phyloP scores from a whole-genome alignment of 1,140 invertebrate genomes.

The Heliconius hermathena region DNA sequence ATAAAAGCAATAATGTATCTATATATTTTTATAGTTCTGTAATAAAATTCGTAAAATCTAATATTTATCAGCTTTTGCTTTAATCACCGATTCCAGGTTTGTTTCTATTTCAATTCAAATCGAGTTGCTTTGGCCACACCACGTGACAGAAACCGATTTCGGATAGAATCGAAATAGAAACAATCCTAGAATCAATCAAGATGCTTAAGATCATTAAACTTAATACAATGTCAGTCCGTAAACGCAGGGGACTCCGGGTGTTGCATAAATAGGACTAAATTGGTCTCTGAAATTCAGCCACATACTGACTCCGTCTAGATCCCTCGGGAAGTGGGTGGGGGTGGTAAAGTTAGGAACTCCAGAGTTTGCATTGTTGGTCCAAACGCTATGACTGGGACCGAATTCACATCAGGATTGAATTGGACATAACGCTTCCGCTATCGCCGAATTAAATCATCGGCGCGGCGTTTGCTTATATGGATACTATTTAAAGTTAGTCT shows the following conservation, averaged over 20 bases:
- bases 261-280: slow-evolving; percentile 72
- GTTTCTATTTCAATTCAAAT: slow-evolving; percentile 43
- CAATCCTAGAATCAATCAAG: slow-evolving; percentile 50
- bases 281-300: slow-evolving; percentile 63
- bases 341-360: slow-evolving; percentile 68
- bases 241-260: slow-evolving; percentile 46
- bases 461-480: slow-evolving; percentile 43
- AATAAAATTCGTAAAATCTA: too few species aligned
- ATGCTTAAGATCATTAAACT: slow-evolving; percentile 44
- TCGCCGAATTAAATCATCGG: slow-evolving; percentile 58
- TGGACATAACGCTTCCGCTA: slow-evolving; percentile 60
- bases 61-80: too few species aligned
- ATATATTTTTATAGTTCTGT: too few species aligned
- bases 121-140: slow-evolving; percentile 3
- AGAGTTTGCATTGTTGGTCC: slow-evolving; percentile 66
- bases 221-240: slow-evolving; percentile 48
- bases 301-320: slow-evolving; percentile 54
- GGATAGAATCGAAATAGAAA: slow-evolving; percentile 44
- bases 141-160: slow-evolving; percentile 8
- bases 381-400: slow-evolving; percentile 55
- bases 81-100: slow-evolving; percentile 43
- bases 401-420: slow-evolving; percentile 68
- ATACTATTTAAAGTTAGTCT: slow-evolving; percentile 21
- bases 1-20: not conserved
- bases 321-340: slow-evolving; percentile 49